These are phyloP conservation scores for Microctonus brassicae DNA, from an alignment of 2,888 invertebrate genomes.

Conservation along the genomic window DNA sequence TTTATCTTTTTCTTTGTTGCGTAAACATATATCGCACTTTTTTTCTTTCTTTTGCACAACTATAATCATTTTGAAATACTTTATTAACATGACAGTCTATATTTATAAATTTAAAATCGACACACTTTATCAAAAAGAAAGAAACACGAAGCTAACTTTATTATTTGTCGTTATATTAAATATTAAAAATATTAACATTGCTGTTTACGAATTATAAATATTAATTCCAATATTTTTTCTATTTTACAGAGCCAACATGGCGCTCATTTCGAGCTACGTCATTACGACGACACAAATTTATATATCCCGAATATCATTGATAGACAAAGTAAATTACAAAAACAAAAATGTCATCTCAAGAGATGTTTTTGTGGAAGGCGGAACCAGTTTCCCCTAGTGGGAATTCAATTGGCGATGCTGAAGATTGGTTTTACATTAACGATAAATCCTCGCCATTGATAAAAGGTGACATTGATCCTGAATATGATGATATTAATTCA, in stretches of 20 bases:
- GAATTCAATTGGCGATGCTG: constrained; percentile 64
- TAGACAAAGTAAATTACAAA: constrained; percentile 49
- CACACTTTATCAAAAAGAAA: background rate
- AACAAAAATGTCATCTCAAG: constrained; percentile 55
- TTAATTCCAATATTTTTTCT: background rate
- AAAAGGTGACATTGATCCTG: constrained; percentile 49
- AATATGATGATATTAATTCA: constrained; percentile 60
- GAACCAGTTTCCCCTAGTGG: constrained; percentile 72
- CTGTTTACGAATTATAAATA: no score
- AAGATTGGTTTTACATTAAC: constrained; percentile 61
- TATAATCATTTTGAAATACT: background rate
- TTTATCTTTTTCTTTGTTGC: background rate
- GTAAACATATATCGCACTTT: background rate
- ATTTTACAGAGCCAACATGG: constrained; percentile 85
- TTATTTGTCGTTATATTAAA: no score
- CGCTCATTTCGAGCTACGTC: constrained; percentile 77
- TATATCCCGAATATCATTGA: constrained; percentile 55
- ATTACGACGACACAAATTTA: constrained; percentile 75
- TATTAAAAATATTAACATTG: no score
- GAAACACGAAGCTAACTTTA: no score
- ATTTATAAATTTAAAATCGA: background rate
- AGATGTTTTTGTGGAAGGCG: constrained; percentile 70
- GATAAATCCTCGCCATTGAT: constrained; percentile 56
- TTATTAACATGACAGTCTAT: background rate
- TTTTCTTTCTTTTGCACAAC: background rate